Evolutionary conservation across 2,113 vertebrate species (phyloP).

Genomic region (Solea senegalensis): DNA sequence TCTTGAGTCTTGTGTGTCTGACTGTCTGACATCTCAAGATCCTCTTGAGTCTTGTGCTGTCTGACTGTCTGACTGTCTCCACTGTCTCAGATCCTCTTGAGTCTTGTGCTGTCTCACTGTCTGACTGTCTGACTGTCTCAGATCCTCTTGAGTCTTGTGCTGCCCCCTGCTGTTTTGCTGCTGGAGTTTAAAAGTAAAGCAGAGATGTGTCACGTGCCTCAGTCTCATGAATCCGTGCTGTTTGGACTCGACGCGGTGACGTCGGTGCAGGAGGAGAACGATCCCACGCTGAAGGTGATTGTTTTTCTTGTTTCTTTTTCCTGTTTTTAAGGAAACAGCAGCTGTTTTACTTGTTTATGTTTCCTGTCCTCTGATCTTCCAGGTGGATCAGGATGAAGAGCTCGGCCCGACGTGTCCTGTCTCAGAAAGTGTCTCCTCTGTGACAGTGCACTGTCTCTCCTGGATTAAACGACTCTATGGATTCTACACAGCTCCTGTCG

Average conservation of each 20-base stretch:
- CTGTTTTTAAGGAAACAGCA: not conserved
- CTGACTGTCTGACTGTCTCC: too few relatives aligned
- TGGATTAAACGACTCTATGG: conserved; percentile 88
- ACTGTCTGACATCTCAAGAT: too few relatives aligned
- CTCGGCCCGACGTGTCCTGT: conserved; percentile 59
- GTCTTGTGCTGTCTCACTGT: too few relatives aligned
- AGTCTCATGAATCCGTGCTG: conserved; percentile 87
- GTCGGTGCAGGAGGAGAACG: conserved; percentile 38
- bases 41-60: too few relatives aligned
- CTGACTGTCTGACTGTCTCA: conserved; percentile 50
- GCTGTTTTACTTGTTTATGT: not conserved
- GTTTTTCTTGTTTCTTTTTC: not conserved
- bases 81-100: too few relatives aligned
- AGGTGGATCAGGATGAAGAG: conserved; percentile 82
- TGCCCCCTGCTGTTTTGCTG: conserved; percentile 90
- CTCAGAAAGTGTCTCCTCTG: conserved; percentile 39
- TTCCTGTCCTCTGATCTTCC: not conserved
- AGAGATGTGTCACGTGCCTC: conserved; percentile 98
- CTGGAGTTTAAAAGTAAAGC: conserved; percentile 98
- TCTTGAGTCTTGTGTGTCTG: too few relatives aligned
- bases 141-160: conserved; percentile 92
- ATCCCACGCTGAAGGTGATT: too few relatives aligned
- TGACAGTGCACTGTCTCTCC: conserved; percentile 73
- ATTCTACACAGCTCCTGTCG: conserved; percentile 96
- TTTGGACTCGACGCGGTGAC: conserved; percentile 84